Evolutionary conservation across 2,113 vertebrate genomes (phyloP).

Genomic region (Polyodon spathula): DNA sequence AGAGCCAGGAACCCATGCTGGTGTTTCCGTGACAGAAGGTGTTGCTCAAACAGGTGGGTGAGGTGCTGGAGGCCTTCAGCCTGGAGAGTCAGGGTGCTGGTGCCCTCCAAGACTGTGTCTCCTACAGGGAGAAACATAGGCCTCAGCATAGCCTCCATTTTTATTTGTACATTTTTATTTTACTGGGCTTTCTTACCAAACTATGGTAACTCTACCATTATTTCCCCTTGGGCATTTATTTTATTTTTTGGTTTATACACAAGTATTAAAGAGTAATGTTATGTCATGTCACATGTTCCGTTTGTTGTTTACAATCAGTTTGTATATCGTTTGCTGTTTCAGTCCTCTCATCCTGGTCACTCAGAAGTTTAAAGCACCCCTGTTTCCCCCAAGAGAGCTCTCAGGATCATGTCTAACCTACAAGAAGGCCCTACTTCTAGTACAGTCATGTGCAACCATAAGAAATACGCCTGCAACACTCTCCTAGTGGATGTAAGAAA

Average conservation of each 20-base stretch:
- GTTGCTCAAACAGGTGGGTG: conserved; percentile 75
- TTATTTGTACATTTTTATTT: neutral
- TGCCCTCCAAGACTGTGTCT: conserved; percentile 76
- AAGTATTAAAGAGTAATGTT: neutral
- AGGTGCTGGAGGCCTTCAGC: conserved; percentile 75
- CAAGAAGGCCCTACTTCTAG: too few relatives aligned
- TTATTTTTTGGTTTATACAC: neutral
- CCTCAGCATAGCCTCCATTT: neutral
- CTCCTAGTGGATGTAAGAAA: too few relatives aligned
- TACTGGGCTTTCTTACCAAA: neutral
- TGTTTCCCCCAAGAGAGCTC: too few relatives aligned
- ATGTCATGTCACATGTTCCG: neutral
- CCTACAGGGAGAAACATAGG: conserved; percentile 44
- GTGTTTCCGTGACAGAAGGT: conserved; percentile 71
- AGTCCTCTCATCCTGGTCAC: too few relatives aligned
- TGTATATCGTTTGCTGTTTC: neutral
- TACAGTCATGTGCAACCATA: too few relatives aligned
- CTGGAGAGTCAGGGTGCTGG: conserved; percentile 73
- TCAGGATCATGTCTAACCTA: too few relatives aligned
- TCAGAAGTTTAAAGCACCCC: too few relatives aligned
- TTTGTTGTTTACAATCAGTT: neutral
- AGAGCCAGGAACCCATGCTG: conserved; percentile 84
- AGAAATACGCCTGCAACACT: too few relatives aligned
- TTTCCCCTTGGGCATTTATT: too few relatives aligned
- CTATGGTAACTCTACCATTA: too few relatives aligned